phyloP scores from a whole-genome alignment of 1,140 invertebrate genomes.

The Bursaphelenchus mucronatus region DNA sequence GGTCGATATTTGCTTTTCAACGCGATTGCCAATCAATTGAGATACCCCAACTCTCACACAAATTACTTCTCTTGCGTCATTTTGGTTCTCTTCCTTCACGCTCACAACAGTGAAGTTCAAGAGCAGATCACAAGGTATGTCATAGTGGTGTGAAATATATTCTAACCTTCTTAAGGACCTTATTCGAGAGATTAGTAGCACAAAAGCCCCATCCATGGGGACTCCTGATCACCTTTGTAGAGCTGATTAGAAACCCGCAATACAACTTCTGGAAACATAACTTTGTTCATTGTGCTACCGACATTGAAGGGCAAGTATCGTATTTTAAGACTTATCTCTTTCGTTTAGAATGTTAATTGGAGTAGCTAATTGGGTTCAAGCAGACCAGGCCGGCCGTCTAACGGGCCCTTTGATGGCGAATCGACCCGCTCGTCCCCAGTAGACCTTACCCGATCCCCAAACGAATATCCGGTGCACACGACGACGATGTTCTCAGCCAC shows the following conservation, averaged over 20 bases:
- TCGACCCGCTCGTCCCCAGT: too few relatives aligned
- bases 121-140: slow-evolving; percentile 69
- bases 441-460: too few relatives aligned
- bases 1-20: slow-evolving; percentile 93
- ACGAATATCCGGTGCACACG: too few relatives aligned
- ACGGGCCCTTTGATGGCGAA: too few relatives aligned
- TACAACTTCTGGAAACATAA: slow-evolving; percentile 99
- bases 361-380: too few relatives aligned
- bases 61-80: slow-evolving; percentile 98
- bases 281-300: slow-evolving; percentile 96
- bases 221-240: slow-evolving; percentile 94
- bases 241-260: slow-evolving; percentile 94
- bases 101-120: slow-evolving; percentile 91
- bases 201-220: slow-evolving; percentile 99
- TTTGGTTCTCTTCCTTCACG: slow-evolving; percentile 93
- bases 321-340: too few relatives aligned
- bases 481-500: too few relatives aligned
- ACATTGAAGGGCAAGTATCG: slow-evolving; percentile 63
- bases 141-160: slow-evolving; percentile 16
- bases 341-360: too few relatives aligned
- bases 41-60: slow-evolving; percentile 98
- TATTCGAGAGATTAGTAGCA: slow-evolving; percentile 91
- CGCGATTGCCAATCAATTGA: slow-evolving; percentile 92
- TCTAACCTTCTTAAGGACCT: slow-evolving; percentile 68
- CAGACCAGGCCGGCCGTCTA: too few relatives aligned